These are phyloP conservation scores for Eudorcas thomsonii DNA, from an alignment of 2,113 vertebrate genomes.

Conservation along the genomic window DNA sequence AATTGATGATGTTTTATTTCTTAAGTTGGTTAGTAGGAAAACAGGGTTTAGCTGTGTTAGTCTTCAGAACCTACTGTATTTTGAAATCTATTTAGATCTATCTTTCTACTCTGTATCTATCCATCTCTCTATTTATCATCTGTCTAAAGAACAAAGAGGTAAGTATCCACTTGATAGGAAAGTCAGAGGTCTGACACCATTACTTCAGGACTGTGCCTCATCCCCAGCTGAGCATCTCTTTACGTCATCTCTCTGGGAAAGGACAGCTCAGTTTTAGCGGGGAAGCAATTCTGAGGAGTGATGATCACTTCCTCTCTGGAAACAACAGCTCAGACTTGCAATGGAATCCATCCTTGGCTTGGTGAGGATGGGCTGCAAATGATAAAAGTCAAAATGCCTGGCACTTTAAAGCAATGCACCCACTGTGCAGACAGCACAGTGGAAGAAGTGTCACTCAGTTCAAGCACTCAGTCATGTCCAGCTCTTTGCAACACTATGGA, in stretches of 20 bases:
- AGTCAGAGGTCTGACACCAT: not conserved
- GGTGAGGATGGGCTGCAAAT: not conserved
- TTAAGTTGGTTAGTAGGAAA: not conserved
- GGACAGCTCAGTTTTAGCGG: not conserved
- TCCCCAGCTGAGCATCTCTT: not conserved
- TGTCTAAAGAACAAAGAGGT: not conserved
- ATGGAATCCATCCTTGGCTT: not conserved
- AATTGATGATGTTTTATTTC: not conserved
- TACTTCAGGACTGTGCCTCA: not conserved
- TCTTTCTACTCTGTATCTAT: not conserved
- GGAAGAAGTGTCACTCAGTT: not conserved
- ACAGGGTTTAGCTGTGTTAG: not conserved
- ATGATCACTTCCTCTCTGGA: not conserved
- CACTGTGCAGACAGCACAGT: not conserved
- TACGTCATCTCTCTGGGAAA: not conserved
- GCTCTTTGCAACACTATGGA: not conserved
- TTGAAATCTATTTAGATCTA: not conserved
- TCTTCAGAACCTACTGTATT: not conserved
- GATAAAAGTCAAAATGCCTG: not conserved
- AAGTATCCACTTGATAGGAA: not conserved
- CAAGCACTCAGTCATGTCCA: not conserved
- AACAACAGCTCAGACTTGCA: not conserved
- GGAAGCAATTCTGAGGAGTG: conserved; percentile 14
- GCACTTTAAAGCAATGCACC: not conserved
- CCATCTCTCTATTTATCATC: not conserved